Conservation (phyloP, 2,113 vertebrate species). For the Ornithorhynchus anatinus region DNA sequence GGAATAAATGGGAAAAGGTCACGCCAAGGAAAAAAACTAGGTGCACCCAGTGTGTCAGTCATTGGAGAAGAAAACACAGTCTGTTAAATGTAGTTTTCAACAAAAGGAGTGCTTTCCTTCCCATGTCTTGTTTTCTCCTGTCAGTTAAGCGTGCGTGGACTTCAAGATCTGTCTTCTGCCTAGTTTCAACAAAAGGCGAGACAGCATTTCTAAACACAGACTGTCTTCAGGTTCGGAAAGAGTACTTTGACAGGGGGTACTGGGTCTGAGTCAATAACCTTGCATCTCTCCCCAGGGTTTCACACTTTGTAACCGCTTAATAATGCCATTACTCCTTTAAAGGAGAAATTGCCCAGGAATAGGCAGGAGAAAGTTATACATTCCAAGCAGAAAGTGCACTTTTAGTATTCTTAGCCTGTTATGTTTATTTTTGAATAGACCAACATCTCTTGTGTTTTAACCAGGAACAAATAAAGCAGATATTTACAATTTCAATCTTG, state of each 20-base stretch:
- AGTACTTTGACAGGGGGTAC: background rate
- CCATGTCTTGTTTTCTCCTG: constrained; percentile 9
- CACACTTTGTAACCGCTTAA: too few relatives aligned
- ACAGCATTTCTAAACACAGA: constrained; percentile 14
- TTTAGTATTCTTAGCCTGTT: background rate
- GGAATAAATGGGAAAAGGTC: background rate
- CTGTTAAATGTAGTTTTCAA: constrained; percentile 12
- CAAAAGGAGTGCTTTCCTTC: constrained; percentile 17
- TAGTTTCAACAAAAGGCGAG: background rate
- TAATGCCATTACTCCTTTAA: too few relatives aligned
- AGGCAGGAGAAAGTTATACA: background rate
- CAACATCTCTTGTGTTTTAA: background rate
- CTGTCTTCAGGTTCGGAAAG: background rate
- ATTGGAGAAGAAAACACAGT: background rate
- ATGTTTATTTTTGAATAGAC: background rate
- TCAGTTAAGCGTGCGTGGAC: background rate
- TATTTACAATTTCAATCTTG: background rate
- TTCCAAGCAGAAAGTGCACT: background rate
- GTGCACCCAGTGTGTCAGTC: background rate
- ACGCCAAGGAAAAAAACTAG: background rate
- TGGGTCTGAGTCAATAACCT: too few relatives aligned
- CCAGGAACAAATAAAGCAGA: too few relatives aligned
- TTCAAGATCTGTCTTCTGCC: background rate
- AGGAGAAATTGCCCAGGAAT: constrained; percentile 35
- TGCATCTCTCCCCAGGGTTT: too few relatives aligned